phyloP scores from a whole-genome alignment of 2,113 vertebrate species.

The Amphiprion percula region DNA sequence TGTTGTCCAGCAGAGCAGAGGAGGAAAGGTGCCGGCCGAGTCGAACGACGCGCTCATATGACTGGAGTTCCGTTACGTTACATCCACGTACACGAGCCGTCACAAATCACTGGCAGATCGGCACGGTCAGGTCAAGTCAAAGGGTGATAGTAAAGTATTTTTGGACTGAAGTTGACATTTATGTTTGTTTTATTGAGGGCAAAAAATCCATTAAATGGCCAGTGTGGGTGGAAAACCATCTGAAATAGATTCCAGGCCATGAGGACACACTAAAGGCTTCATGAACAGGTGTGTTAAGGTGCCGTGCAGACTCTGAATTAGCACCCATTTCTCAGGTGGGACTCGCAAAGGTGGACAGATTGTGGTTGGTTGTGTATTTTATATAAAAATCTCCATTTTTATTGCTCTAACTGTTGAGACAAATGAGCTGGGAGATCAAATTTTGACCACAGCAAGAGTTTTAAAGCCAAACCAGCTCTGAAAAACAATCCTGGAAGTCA shows the following conservation, averaged over 20 bases:
- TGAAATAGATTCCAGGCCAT: background rate
- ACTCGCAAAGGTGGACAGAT: background rate
- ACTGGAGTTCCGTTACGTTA: background rate
- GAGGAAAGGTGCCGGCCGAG: slow-evolving; percentile 17
- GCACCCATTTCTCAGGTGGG: background rate
- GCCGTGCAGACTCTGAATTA: background rate
- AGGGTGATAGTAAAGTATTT: slow-evolving; percentile 26
- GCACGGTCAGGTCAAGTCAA: background rate
- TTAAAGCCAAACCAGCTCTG: background rate
- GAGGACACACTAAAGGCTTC: background rate
- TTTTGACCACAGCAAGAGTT: slow-evolving; percentile 4
- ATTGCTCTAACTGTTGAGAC: background rate
- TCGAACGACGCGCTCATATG: background rate
- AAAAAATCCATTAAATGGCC: slow-evolving; percentile 8
- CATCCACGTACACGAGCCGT: background rate
- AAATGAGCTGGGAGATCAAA: background rate
- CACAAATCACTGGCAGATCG: background rate
- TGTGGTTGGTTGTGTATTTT: background rate
- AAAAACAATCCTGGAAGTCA: background rate
- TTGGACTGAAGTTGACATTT: slow-evolving; percentile 20
- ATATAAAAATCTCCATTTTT: background rate
- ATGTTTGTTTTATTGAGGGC: slow-evolving; percentile 7
- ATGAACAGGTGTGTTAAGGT: slow-evolving; percentile 25
- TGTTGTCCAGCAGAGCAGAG: slow-evolving; percentile 70
- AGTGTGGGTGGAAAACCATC: background rate